Percentiles rank a stretch among this genome's conserved stretches.
phyloP scores from a whole-genome alignment of 2,888 invertebrate species.

The Mimumesa dahlbomi region DNA sequence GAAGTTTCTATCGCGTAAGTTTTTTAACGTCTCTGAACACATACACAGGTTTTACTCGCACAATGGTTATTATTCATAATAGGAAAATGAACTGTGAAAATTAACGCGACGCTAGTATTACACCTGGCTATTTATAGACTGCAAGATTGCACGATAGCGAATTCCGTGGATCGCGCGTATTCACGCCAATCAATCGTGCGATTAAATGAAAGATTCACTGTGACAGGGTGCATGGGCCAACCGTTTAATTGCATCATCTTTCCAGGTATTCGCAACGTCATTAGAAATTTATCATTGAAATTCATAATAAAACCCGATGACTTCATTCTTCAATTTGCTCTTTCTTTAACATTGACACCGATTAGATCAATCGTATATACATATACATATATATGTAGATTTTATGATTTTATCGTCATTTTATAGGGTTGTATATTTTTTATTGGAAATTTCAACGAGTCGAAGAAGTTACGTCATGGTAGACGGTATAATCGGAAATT shows the following conservation, averaged over 20 bases:
- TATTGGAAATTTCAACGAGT: no score
- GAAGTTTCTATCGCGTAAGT: no score
- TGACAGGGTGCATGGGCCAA: neutral
- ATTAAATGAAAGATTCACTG: neutral
- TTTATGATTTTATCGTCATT: neutral
- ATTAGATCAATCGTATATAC: neutral
- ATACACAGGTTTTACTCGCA: no score
- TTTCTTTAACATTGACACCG: neutral
- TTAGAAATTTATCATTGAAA: no score
- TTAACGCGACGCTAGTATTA: no score
- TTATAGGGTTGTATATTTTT: neutral
- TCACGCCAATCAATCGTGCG: neutral
- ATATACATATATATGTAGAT: neutral
- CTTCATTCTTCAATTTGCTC: no score
- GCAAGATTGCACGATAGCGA: neutral
- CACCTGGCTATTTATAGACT: neutral
- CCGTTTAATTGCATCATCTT: constrained; percentile 2
- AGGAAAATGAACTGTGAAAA: no score
- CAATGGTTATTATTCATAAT: no score
- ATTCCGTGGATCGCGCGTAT: constrained; percentile 5
- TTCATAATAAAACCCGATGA: no score
- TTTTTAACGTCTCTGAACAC: no score
- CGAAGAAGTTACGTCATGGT: no score
- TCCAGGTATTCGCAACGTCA: neutral
- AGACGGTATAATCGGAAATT: no score